Base-by-base conservation (phyloP, 2,113 vertebrate species). In the Dipodomys ordii region DNA sequence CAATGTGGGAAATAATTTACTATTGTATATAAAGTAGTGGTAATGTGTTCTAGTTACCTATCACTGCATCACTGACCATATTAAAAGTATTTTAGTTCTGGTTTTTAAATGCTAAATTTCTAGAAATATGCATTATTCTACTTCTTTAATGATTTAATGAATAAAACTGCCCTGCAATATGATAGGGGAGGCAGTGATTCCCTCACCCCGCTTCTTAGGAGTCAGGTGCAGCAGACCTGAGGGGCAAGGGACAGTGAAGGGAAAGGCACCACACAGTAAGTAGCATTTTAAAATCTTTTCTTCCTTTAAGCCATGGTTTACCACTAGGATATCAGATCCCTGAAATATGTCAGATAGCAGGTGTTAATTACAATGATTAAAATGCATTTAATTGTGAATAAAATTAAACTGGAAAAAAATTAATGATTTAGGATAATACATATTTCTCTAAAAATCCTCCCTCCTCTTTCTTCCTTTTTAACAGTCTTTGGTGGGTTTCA, bases 361-460 rank as follows among this genome's bases (percentile, higher is more conserved):
- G 3, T n/a, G 32, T 94, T 92, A 87, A 73, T 57, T 87, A 65
- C 18, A 87, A 65, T 72, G 89, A 68, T 69, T 57, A 65, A 91
- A 84, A 77, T 49, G 16, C 46, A n/a, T 60, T 13, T 72, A 65
- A 49, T 7, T 76, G 67, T 39, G 39, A 39, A 39, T 39, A 39
- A 39, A 39, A 39, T 39, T 39, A 39, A 6, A 39, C 39, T 39
- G 22, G 85, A 30, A 22, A 90, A 93, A 60, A 53, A 78, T 32
- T 32, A 83, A 76, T 92, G 53, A 83, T 46, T 88, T 79, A 53
- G 49, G 49, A 53, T 53, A 53, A 53, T 53, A 2, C 12, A 49
- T 13, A 9, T 11, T 53, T 53, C 49, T 53, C 49, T 53, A 53
- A 53, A 53, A 53, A 1, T 53, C 12, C 49, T 39, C 39, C 39